Evolutionary conservation across 35 echinoderm and acorn worm species (phyloP).

Genomic region (Patiria miniata): DNA sequence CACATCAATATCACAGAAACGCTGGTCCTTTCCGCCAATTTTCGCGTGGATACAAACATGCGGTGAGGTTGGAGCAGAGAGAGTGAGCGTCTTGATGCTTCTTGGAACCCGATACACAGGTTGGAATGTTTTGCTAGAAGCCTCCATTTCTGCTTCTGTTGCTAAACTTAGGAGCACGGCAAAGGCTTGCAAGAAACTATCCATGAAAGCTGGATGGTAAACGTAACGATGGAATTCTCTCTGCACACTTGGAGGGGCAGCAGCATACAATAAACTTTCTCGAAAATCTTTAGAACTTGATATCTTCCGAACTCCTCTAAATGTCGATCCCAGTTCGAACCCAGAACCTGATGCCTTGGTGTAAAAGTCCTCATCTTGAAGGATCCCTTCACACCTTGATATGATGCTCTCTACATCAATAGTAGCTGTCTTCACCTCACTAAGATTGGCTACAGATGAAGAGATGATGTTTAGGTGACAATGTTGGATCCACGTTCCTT

Average conservation of each 20-base stretch:
- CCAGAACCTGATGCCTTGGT: slow-evolving; percentile 30
- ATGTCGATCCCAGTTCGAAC: slow-evolving; percentile 54
- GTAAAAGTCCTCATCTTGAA: slow-evolving; percentile 47
- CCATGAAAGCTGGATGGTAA: slow-evolving; percentile 68
- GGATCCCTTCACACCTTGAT: neutral
- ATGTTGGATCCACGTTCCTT: slow-evolving; percentile 30
- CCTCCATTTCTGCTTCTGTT: neutral
- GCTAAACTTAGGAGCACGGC: slow-evolving; percentile 12
- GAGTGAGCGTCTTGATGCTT: slow-evolving; percentile 9
- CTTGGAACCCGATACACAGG: slow-evolving; percentile 34
- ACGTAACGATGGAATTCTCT: slow-evolving; percentile 37
- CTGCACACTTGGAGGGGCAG: slow-evolving; percentile 23
- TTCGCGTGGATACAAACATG: slow-evolving; percentile 24
- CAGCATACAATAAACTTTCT: slow-evolving; percentile 34
- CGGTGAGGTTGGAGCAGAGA: slow-evolving; percentile 3
- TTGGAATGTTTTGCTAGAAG: neutral
- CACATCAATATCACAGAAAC: slow-evolving; percentile 32
- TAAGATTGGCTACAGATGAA: no score
- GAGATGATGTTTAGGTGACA: neutral
- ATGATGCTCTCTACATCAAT: slow-evolving; percentile 19
- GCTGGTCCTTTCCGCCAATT: neutral
- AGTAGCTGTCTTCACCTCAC: neutral
- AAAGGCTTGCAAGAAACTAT: slow-evolving; percentile 50
- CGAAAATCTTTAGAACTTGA: slow-evolving; percentile 15
- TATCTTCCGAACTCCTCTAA: slow-evolving; percentile 23